Evolutionary conservation across 2,888 invertebrate species (phyloP).

Genomic region (Papilio demoleus): DNA sequence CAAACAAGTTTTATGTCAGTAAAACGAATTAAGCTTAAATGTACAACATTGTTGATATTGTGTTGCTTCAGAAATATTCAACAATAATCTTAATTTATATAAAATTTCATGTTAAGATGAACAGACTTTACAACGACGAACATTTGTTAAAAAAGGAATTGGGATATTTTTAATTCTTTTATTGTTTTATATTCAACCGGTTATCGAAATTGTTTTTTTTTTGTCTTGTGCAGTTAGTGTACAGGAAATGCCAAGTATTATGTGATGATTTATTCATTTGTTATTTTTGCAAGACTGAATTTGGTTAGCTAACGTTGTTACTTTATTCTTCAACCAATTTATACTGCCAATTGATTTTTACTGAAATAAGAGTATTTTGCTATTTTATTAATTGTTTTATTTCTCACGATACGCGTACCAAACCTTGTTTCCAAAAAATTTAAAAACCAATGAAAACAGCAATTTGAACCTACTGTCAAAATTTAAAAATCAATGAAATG

Average conservation of each 20-base stretch:
- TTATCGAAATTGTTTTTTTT: constrained; percentile 12
- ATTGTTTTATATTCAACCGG: constrained; percentile 23
- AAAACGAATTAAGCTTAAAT: too few species aligned
- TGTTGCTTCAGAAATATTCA: constrained; percentile 21
- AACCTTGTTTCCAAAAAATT: too few species aligned
- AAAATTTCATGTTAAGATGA: constrained; percentile 14
- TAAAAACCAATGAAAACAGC: too few species aligned
- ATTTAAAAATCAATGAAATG: too few species aligned
- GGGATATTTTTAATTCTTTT: constrained; percentile 22
- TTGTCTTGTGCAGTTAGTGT: too few species aligned
- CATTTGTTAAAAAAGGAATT: constrained; percentile 17
- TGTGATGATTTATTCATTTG: constrained; percentile 38
- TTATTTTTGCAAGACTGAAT: constrained; percentile 40
- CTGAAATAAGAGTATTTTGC: constrained; percentile 41
- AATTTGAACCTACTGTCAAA: too few species aligned
- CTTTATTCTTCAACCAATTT: constrained; percentile 33
- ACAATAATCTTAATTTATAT: constrained; percentile 10
- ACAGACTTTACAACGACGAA: neutral
- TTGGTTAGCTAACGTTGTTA: constrained; percentile 38
- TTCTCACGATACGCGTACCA: too few species aligned
- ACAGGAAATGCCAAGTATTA: constrained; percentile 11
- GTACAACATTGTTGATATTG: too few species aligned
- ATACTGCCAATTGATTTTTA: constrained; percentile 38
- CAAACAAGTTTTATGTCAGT: neutral
- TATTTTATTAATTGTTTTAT: constrained; percentile 39